A percentile compares a stretch with the other conserved stretches of the same genome.
These are phyloP conservation scores for Apis florea DNA, from an alignment of 1,140 invertebrate species.

Conservation along the genomic window DNA sequence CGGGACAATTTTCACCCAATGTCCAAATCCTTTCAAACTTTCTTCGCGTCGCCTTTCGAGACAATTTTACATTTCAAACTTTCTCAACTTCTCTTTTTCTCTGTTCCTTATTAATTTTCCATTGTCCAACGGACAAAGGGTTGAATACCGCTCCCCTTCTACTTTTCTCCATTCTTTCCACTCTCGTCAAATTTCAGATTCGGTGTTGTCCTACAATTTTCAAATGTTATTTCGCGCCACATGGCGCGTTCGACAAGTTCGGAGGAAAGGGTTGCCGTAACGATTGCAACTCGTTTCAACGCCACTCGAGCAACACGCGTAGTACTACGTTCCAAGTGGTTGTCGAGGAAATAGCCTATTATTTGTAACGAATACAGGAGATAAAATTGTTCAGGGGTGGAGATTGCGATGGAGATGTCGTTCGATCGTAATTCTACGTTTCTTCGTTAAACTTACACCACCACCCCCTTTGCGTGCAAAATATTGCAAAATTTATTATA, in stretches of 20 bases:
- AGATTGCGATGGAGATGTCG: constrained; percentile 36
- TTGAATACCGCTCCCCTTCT: not conserved
- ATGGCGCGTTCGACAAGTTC: not conserved
- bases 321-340: constrained; percentile 44
- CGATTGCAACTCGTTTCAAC: constrained; percentile 37
- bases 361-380: constrained; percentile 60
- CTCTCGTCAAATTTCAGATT: not conserved
- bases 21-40: not conserved
- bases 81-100: not conserved
- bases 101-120: not conserved
- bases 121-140: no score
- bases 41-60: not conserved
- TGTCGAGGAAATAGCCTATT: constrained; percentile 59
- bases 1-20: constrained; percentile 17
- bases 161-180: not conserved
- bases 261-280: constrained; percentile 21
- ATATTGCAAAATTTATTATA: no score
- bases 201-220: not conserved
- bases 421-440: constrained; percentile 16
- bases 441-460: constrained; percentile 3
- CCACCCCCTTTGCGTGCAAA: not conserved
- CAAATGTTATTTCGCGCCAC: not conserved
- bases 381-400: constrained; percentile 39
- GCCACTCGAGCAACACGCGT: constrained; percentile 42
- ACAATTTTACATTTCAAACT: not conserved